Base-by-base conservation (phyloP, 2,888 invertebrate genomes). In the Epistrophe grossulariae region DNA sequence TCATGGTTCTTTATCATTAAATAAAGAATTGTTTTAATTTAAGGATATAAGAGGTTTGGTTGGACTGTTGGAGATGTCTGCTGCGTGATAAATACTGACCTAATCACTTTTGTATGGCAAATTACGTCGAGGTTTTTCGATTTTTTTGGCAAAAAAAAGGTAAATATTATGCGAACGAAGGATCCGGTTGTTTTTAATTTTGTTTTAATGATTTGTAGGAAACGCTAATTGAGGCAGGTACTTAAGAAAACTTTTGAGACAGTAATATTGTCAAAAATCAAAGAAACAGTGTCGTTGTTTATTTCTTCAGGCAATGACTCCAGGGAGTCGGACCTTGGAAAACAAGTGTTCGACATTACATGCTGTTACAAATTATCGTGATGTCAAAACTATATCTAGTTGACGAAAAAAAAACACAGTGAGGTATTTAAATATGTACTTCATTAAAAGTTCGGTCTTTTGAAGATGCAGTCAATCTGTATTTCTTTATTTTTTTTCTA, bases 1-100 rank as follows among this genome's bases (percentile, higher is more conserved):
- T 64, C 64, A 64, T 64, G 64, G 45, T 64, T 64, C 28, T 48
- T 45, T 17, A 31, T 45, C 17, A 64, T 64, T 45, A 64, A 64
- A 64, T 43, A 19, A 64, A 11, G 11, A 64, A 45, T 45, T 45
- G 62, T 64, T 64, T 13, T 1, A 0, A 17, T 43, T 45, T 28
- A 17, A 17, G 43, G 24, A 35, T 1, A 35, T 8, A n/a, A 24
- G 24, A 24, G 24, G 24, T 24, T 24, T 24, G 24, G 24, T 24
- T 62, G 4, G 38, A 17, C 3, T 1, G 24, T 24, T 62, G 4
- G 38, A 17, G 11, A 38, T 43, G 43, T 19, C 13, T 17, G 45
- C 24, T 15, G n/a, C 7, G 43, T 64, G 64, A 64, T 64, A 45
- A 64, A 64, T 64, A 31, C n/a, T n/a, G 31, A 38, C 64, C 64